Percentiles rank a stretch among this genome's conserved stretches.
These are phyloP conservation scores for Thymelicus acteon DNA, from an alignment of 2,888 invertebrate species.

Conservation along the genomic window DNA sequence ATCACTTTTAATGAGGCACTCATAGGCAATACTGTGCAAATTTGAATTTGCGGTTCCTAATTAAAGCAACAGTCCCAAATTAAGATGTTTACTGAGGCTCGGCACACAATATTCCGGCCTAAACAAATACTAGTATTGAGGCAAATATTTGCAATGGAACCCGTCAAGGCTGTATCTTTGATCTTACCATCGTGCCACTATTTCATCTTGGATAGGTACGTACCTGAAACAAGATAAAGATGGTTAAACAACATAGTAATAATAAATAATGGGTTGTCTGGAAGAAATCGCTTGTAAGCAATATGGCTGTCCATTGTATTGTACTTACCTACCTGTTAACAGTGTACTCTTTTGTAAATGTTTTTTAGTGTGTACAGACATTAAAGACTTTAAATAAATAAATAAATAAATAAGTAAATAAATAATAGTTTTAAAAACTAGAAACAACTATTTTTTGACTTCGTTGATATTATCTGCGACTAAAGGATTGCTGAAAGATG, in stretches of 20 bases:
- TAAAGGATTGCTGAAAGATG: too few relatives aligned
- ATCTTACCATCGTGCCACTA: background rate
- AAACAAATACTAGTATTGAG: constrained; percentile 24
- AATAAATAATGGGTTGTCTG: too few relatives aligned
- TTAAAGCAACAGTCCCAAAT: constrained; percentile 30
- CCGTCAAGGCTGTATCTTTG: constrained; percentile 3
- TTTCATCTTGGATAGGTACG: background rate
- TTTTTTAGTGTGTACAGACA: too few relatives aligned
- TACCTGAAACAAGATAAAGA: constrained; percentile 18
- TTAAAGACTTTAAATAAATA: too few relatives aligned
- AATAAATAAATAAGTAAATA: too few relatives aligned
- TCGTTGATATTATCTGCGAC: too few relatives aligned
- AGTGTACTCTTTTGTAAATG: too few relatives aligned
- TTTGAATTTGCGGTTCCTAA: constrained; percentile 19
- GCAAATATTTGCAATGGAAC: constrained; percentile 25
- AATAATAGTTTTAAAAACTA: too few relatives aligned
- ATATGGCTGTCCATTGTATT: too few relatives aligned
- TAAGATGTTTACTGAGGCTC: constrained; percentile 26
- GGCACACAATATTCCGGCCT: constrained; percentile 27
- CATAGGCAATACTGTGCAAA: constrained; percentile 12
- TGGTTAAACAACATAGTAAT: background rate
- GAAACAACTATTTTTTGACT: too few relatives aligned
- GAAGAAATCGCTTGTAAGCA: too few relatives aligned
- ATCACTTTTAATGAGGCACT: constrained; percentile 1
- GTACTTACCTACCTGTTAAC: too few relatives aligned